Base-by-base conservation (phyloP, 2,888 invertebrate genomes). In the Agrenia bidenticulata region DNA sequence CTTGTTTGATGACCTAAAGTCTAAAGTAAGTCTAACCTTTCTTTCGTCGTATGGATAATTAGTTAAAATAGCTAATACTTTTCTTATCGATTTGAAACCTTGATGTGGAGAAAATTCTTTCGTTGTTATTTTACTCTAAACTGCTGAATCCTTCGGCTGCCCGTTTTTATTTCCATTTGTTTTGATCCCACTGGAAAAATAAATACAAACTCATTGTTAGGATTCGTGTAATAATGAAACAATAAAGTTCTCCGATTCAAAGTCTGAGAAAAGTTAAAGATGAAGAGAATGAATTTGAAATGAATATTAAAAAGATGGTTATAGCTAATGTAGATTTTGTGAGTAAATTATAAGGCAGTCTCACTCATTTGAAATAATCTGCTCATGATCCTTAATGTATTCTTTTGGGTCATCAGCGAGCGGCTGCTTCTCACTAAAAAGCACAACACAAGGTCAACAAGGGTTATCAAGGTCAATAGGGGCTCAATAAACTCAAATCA, bases 351-450 rank as follows among this genome's bases (percentile, higher is more conserved):
- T 7, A 7, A 32, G 32, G 4, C 4, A 32, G 11, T 19, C 45
- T 45, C 45, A 45, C 45, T 45, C 19, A 19, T 45, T 45, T 4
- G 45, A 15, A n/a, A 45, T 45, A 5, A 45, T 15, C 4, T 45
- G 45, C 15, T 45, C 9, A 11, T 45, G 15, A 45, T 45, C 45
- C 45, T 11, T 45, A 11, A 11, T 45, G 15, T 11, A 45, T 11
- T 45, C 45, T 5, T 45, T 45, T 4, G 45, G n/a, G 4, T 58
- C 64, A 42, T 64, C 64, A 23, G 66, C 66, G 21, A 72, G 41
- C n/a, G 72, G 72, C 17, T 63, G 67, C 51, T 72, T 72, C 55
- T 72, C 72, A 53, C 72, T 72, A 27, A 13, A 27, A 26, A 27
- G 32, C 32, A 17, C 15, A 24, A 56, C 24, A 53, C 50, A 64